These are phyloP conservation scores for Tubulanus polymorphus DNA, from an alignment of 2,888 invertebrate species.

Conservation along the genomic window DNA sequence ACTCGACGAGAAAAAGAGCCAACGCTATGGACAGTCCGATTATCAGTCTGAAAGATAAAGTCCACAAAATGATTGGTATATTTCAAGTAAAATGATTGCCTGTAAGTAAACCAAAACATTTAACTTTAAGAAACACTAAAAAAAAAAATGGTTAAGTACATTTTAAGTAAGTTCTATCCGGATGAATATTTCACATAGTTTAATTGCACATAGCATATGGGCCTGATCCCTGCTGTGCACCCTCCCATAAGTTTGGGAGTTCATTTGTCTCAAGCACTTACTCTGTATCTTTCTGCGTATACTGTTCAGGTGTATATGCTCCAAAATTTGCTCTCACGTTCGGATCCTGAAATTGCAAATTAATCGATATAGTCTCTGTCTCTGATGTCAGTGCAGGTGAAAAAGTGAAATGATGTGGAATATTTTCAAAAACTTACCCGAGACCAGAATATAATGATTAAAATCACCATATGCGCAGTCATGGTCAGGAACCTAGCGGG, in stretches of 20 bases:
- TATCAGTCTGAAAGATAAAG: slow-evolving; percentile 61
- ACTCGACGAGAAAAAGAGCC: slow-evolving; percentile 64
- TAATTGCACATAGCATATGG: neutral
- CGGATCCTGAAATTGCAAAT: slow-evolving; percentile 45
- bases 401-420: neutral
- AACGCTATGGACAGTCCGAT: slow-evolving; percentile 60
- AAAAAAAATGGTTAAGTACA: slow-evolving; percentile 4
- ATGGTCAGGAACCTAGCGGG: slow-evolving; percentile 70
- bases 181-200: neutral
- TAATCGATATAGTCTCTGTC: neutral
- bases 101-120: neutral
- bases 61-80: slow-evolving; percentile 4
- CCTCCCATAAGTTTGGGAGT: too few species aligned
- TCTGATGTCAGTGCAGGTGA: too few species aligned
- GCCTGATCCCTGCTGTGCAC: too few species aligned
- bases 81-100: neutral
- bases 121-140: too few species aligned
- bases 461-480: slow-evolving; percentile 66
- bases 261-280: too few species aligned
- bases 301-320: slow-evolving; percentile 51
- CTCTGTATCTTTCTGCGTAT: slow-evolving; percentile 53
- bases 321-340: slow-evolving; percentile 57
- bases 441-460: slow-evolving; percentile 66
- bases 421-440: slow-evolving; percentile 44
- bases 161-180: neutral